Evolutionary conservation across 92 coral and sea anemone genomes (phyloP), one percentile per base, ranked within the genome.

Genomic region (Palythoa grandiflora): DNA sequence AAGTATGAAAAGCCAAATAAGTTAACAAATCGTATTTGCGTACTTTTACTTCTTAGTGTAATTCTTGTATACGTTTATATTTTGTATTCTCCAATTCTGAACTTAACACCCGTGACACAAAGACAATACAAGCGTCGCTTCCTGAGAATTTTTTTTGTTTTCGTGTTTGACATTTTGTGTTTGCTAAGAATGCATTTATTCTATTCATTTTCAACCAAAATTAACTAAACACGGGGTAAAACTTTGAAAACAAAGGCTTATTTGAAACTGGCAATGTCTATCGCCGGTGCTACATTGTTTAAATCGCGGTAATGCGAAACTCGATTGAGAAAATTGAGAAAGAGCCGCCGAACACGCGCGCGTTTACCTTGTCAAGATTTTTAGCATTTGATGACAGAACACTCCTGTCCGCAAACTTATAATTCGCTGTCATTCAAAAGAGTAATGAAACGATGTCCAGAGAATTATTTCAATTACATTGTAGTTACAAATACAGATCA

Each of bases 381-480:
- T 21, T 6, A 11, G 47, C 6, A 35, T 65, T 81, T 66, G 86
- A 66, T 68, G 75, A 81, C 75, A 44, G 86, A 68, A 81, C 55
- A 81, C 13, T 9, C 55, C 75, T 38, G 5, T n/a, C 19, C 50
- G 68, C 83, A 78, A 53, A 53, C 12, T 17, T 55, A 4, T 20
- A 59, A 37, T 37, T 36, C 66, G 12, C 35, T 40, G 81, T 36
- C 14, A 77, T 15, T 52, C 38, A 21, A 39, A 38, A 37, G 8
- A 10, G 11, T 40, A n/a, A 1, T 15, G 68, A 9, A 57, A 5
- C 50, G 13, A 53, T n/a, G 38, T 79, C 16, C 37, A 38, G 3
- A 15, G 20, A 79, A 2, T 16, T 39, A 14, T 71, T 60, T 3
- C 71, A 50, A 47, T 9, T 73, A 20, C 78, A 63, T 21, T 63